Evolutionary conservation across 2,888 invertebrate genomes (phyloP), one percentile per base, ranked within the genome.

Genomic region (Leptinotarsa juncta): DNA sequence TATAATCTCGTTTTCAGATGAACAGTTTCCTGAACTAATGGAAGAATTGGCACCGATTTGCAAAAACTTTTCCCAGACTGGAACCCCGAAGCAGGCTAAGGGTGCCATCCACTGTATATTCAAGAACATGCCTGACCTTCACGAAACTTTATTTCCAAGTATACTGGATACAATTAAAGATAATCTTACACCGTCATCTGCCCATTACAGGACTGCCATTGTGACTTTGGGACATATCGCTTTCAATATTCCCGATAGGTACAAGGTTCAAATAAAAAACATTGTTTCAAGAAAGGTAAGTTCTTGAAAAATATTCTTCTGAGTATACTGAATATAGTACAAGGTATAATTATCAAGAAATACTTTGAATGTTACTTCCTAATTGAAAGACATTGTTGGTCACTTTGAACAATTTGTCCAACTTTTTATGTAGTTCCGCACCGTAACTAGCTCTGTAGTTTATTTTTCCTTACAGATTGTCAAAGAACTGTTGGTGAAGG

Each of bases 201-300:
- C 92, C 65, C 92, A 96, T 88, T 98, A 97, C 88, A 92, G 97
- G 84, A 98, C 98, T 23, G 96, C 97, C 74, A 96, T 98, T 81
- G 97, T 98, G 5, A 94, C 97, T 0, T 90, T 98, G 71, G 98
- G 98, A 1, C 98, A 98, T 88, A 95, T 99, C 83, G 97, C 98
- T 0, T 95, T 94, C 87, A 94, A 97, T 87, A 92, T 97, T 88
- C 97, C 98, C 0, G 94, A 95, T 81, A 93, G 94, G 85, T 98
- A 97, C 89, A 94, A 95, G 72, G 93, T 95, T 78, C 95, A 95
- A 87, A 96, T 98, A 83, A 98, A 97, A 89, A 96, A 96, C 86
- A 96, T 97, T 85, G 96, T 99, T 70, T 97, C 97, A 4, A 93
- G 97, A 85, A 95, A 96, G 90, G 94, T 94, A 85, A 85, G 84